Evolutionary conservation across 2,113 vertebrate genomes (phyloP), one percentile per base, ranked within the genome.

Genomic region (Meriones unguiculatus): DNA sequence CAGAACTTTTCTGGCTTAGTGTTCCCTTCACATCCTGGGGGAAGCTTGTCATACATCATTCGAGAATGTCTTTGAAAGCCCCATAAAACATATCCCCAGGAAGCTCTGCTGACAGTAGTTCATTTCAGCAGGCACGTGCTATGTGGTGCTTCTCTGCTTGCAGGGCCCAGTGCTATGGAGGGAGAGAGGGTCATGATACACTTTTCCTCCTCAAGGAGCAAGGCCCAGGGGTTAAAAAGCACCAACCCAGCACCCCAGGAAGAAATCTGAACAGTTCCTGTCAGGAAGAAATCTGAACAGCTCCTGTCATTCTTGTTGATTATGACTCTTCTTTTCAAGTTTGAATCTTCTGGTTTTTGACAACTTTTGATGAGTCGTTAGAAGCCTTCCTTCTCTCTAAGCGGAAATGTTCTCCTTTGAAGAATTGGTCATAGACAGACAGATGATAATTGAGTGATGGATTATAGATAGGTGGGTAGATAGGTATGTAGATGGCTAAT

Each of bases 51-150:
- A 90, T 96, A 95, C 46, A 97, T 97, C 94, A 92, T 90, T 95
- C 85, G 93, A 92, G 87, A 95, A 94, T 96, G 91, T 95, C 94
- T 97, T 92, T 94, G 96, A 96, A 96, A 96, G 84, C 82, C 87
- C 82, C 93, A 95, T 97, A 97, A 97, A 97, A 93, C 87, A 94
- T 87, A 89, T 62, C 70, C 89, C 57, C 65, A 81, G 93, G 89
- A 91, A 93, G 38, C 28, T 89, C 82, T 87, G 67, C 70, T 92
- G 89, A 96, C 85, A 85, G 69, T 75, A 35, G 89, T 78, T 95
- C 81, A 59, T 89, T 89, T 93, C 81, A 91, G 67, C 62, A 75
- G 69, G 52, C 67, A 30, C 62, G 30, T 87, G 46, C 78, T 87
- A 6, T 72, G 2, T 50, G 38, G 52, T 30, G 30, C 76, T 41